These are phyloP conservation scores for Heliornis fulica DNA, from an alignment of 2,113 vertebrate genomes.

Conservation along the genomic window DNA sequence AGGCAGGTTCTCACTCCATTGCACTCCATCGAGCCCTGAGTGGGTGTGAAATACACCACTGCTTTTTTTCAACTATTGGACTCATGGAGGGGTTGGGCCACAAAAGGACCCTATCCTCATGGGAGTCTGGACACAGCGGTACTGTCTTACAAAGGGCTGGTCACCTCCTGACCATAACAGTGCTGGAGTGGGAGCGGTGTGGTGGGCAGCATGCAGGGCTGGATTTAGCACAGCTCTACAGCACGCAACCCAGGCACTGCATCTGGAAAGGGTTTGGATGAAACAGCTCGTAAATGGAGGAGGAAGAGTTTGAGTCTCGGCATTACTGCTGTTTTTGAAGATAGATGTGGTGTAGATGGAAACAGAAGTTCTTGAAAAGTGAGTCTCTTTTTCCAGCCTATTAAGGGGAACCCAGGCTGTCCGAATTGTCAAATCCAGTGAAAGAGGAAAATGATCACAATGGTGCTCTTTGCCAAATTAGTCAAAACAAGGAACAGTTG, in stretches of 20 bases:
- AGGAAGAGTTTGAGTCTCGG: neutral
- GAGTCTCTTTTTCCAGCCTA: neutral
- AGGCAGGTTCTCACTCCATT: neutral
- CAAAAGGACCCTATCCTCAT: neutral
- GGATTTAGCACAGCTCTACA: neutral
- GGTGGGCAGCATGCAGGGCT: rapidly evolving
- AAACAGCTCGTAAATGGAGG: neutral
- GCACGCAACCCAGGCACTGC: neutral
- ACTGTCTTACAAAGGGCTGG: neutral
- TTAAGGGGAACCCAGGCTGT: neutral
- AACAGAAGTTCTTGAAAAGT: neutral
- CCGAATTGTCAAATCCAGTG: neutral
- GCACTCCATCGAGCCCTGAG: neutral
- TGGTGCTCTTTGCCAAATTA: neutral
- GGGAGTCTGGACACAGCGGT: neutral
- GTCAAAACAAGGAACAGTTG: neutral
- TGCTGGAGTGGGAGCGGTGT: neutral
- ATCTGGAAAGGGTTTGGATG: neutral
- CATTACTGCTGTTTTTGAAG: neutral
- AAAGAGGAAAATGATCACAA: neutral
- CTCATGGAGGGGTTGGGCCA: neutral
- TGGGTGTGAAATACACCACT: neutral
- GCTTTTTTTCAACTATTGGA: neutral
- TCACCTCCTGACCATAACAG: neutral
- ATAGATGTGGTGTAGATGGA: neutral